Base-by-base conservation (phyloP, 2,888 invertebrate genomes). In the Dilophus febrilis region DNA sequence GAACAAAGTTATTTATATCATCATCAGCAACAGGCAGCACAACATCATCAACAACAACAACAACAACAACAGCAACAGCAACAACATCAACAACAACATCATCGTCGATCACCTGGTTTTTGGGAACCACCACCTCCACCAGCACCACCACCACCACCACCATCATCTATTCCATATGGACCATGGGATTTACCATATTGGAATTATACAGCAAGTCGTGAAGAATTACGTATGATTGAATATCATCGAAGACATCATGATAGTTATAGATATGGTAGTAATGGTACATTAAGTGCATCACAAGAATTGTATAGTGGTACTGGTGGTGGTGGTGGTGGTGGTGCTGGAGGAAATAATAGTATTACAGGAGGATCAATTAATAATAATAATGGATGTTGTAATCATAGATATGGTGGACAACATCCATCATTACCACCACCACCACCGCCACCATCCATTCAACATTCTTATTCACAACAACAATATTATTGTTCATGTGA, bases 191-290 rank as follows among this genome's bases (percentile, higher is more conserved):
- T 40, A 6, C 40, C 44, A 35, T 39, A 27, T 35, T 41, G 40
- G 32, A 45, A 43, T 31, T 45, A 41, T 27, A 45, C 45, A 32
- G 29, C 44, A n/a, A 47, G 49, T 39, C 43, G 46, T 10, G 49
- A 49, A 32, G 49, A 48, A 37, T 37, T 47, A 22, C 36, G 49
- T 26, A 42, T 42, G 40, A 41, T 43, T 34, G 46, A 49, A 27
- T 47, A 42, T 52, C 70, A 73, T 38, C 53, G 62, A 42, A 65
- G 69, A 52, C 73, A 73, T 38, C 55, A 57, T 40, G 65, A 66
- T 49, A 61, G 61, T 4, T 64, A 60, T 47, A 51, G 61, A 35
- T 66, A 66, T 45, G 66, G 66, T 11, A 66, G 65, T 47, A 62
- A 55, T 57, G 53, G 61, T 57, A 41, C 54, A 50, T 37, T 46